Base-by-base conservation (phyloP, 2,888 invertebrate genomes). In the Poecilus cupreus region DNA sequence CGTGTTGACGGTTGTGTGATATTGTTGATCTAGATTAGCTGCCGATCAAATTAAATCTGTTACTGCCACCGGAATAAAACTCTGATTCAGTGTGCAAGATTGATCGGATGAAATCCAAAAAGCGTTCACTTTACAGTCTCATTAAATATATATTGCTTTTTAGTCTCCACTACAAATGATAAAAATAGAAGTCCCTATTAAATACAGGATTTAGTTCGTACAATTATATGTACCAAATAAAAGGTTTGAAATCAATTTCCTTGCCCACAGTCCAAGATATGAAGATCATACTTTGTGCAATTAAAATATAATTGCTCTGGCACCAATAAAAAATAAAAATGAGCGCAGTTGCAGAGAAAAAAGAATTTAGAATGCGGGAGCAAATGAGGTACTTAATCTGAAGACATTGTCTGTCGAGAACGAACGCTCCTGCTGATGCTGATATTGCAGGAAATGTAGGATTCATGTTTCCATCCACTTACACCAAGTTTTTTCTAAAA, bases 311-410 rank as follows among this genome's bases (percentile, higher is more conserved):
- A 60, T 60, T 60, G 60, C 60, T 60, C 13, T 13, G 60, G 26
- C 60, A 24, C 24, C 60, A 60, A 60, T 60, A 60, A 60, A 60
- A 60, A 60, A 60, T 60, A 60, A 24, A 60, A 20, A 13, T 22
- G n/a, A 4, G 60, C n/a, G 60, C 24, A 60, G 60, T 32, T 26
- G 26, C 26, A 60, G 60, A 60, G 24, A 24, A 60, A 60, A 54
- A 24, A 60, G 60, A 10, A 60, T 60, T 60, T 10, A 24, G 60
- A 60, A 60, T 26, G 54, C 8, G 26, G 13, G 26, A 60, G 26
- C 24, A 60, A 60, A 60, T 60, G 60, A 60, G 60, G 60, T 60
- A 60, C 60, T 60, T 60, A 60, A 60, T 60, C 60, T 60, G 60
- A 22, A 54, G 54, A 54, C 22, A 54, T 22, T 10, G 10, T 24